These are phyloP conservation scores for Gallinago paraguaiae DNA, from an alignment of 2,113 vertebrate species.

Conservation along the genomic window DNA sequence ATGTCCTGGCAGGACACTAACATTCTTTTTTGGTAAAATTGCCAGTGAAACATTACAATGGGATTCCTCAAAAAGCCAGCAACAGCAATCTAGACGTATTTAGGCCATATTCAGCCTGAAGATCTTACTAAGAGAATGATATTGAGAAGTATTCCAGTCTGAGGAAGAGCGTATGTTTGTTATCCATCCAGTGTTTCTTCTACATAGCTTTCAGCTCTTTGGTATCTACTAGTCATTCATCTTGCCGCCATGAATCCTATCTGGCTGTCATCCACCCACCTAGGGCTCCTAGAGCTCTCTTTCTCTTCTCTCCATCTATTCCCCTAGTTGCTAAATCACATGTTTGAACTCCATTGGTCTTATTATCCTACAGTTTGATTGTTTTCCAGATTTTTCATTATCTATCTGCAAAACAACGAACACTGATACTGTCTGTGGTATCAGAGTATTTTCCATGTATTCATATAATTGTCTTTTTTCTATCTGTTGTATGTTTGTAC, in stretches of 20 bases:
- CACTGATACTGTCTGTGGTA: neutral
- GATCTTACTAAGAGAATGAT: neutral
- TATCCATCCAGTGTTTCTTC: neutral
- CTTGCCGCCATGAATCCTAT: neutral
- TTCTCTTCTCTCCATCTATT: neutral
- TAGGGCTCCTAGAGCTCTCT: neutral
- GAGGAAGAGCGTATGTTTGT: neutral
- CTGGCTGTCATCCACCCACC: neutral
- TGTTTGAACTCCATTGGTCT: neutral
- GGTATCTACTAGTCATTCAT: neutral
- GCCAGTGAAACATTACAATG: neutral
- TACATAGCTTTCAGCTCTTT: neutral
- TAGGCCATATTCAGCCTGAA: neutral
- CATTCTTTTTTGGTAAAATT: neutral
- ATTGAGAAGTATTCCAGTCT: neutral
- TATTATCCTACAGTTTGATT: neutral
- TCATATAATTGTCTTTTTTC: neutral
- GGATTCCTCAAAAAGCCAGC: conserved; percentile 16
- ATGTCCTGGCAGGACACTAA: neutral
- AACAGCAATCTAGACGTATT: neutral
- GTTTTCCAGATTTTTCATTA: neutral
- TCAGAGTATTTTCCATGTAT: neutral
- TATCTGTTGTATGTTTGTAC: neutral
- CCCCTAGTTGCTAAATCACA: neutral
- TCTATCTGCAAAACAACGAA: neutral